Evolutionary conservation across 2,113 vertebrate genomes (phyloP).

Genomic region (Saimiri boliviensis): DNA sequence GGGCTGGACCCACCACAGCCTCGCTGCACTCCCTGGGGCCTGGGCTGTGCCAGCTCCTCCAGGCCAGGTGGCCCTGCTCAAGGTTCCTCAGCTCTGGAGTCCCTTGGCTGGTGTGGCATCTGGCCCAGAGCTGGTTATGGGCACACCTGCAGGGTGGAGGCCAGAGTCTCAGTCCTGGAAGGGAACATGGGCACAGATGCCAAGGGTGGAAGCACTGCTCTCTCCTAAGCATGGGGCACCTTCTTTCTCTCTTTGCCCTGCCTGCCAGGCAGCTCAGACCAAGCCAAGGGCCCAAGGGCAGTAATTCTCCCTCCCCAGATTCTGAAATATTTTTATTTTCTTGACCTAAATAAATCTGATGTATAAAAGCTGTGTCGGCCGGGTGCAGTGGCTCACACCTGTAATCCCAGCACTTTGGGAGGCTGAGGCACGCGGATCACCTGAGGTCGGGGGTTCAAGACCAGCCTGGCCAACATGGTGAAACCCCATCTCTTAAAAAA

Average conservation of each 20-base stretch:
- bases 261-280: neutral
- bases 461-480: too few relatives aligned
- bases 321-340: neutral
- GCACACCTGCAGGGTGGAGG: neutral
- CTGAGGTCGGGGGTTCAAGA: too few relatives aligned
- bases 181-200: neutral
- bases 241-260: neutral
- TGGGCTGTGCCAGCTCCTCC: neutral
- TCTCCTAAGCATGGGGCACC: neutral
- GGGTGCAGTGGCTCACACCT: too few relatives aligned
- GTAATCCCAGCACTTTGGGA: too few relatives aligned
- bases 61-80: neutral
- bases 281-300: neutral
- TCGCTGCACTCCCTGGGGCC: fast-evolving
- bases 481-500: too few relatives aligned
- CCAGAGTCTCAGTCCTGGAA: neutral
- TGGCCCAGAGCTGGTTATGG: neutral
- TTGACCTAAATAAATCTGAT: neutral
- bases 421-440: too few relatives aligned
- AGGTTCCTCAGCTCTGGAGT: neutral
- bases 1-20: too few relatives aligned
- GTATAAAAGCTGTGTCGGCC: neutral
- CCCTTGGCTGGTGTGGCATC: neutral
- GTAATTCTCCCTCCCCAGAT: neutral
- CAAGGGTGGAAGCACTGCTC: too few relatives aligned